These are phyloP conservation scores for Apamea crenata DNA, from an alignment of 2,888 invertebrate species.

Conservation along the genomic window DNA sequence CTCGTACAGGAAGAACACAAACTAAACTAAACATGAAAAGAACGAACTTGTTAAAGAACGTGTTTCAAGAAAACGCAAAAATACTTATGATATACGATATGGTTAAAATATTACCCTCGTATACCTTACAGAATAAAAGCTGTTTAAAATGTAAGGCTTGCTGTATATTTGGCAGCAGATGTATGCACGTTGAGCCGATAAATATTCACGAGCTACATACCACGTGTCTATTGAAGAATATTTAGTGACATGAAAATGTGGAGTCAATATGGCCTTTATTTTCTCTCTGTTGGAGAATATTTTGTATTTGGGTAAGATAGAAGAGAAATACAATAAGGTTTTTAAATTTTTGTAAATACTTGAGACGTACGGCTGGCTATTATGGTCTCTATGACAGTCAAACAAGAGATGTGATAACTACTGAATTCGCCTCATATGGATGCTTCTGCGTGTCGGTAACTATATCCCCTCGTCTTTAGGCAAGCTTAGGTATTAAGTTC, in stretches of 20 bases:
- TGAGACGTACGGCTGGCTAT: neutral
- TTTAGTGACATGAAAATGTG: conserved; percentile 48
- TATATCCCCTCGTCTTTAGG: neutral
- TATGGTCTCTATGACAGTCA: neutral
- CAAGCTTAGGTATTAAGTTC: too few relatives aligned
- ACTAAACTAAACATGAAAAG: too few relatives aligned
- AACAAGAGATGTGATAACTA: neutral
- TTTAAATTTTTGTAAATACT: neutral
- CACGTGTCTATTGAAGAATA: conserved; percentile 51
- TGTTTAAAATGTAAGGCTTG: conserved; percentile 56
- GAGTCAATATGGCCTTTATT: conserved; percentile 19
- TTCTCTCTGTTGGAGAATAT: neutral
- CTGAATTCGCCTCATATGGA: neutral
- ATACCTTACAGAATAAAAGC: conserved; percentile 40
- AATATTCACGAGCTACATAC: conserved; percentile 41
- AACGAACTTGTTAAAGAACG: too few relatives aligned
- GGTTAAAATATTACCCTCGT: conserved; percentile 30
- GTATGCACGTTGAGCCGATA: conserved; percentile 57
- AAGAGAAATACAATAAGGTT: neutral
- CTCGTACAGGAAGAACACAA: too few relatives aligned
- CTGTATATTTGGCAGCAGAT: conserved; percentile 54
- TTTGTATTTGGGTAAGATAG: neutral
- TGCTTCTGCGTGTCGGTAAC: neutral
- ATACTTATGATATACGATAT: neutral
- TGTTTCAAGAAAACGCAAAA: conserved; percentile 16